Conservation (phyloP, 2,797 vertebrate genomes). For the Oreortyx pictus region DNA sequence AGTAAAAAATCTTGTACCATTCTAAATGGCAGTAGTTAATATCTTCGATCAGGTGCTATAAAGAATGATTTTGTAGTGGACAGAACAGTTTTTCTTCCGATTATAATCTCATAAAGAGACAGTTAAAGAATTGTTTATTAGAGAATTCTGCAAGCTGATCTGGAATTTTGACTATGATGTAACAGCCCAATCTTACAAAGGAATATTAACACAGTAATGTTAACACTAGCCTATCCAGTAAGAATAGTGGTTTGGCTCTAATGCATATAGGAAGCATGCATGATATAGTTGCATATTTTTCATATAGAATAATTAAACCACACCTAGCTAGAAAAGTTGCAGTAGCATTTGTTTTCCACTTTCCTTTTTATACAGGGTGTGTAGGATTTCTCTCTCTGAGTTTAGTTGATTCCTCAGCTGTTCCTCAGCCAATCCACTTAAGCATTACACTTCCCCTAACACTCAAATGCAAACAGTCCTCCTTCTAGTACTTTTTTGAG, state of each 20-base stretch:
- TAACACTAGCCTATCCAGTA: background rate
- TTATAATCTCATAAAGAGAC: background rate
- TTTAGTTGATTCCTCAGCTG: background rate
- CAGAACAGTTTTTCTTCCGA: background rate
- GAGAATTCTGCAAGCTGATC: background rate
- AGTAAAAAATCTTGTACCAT: background rate
- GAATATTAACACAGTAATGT: background rate
- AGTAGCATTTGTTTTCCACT: background rate
- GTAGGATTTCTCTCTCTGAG: background rate
- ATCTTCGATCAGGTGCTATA: background rate
- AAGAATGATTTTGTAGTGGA: background rate
- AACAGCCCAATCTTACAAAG: background rate
- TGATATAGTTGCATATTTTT: background rate
- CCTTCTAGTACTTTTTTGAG: background rate
- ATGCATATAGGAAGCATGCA: background rate
- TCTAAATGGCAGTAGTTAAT: background rate
- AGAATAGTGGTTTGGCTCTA: background rate
- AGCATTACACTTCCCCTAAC: background rate
- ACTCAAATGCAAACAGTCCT: background rate
- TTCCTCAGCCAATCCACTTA: background rate
- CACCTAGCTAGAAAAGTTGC: background rate
- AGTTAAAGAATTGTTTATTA: conserved; percentile 5
- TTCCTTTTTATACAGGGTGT: background rate
- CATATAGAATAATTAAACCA: background rate
- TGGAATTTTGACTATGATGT: conserved; percentile 16